Evolutionary conservation across 37 sponge, comb jelly and placozoan genomes (phyloP), one percentile per base, ranked within the genome.

Genomic region (Haliclona indistincta): DNA sequence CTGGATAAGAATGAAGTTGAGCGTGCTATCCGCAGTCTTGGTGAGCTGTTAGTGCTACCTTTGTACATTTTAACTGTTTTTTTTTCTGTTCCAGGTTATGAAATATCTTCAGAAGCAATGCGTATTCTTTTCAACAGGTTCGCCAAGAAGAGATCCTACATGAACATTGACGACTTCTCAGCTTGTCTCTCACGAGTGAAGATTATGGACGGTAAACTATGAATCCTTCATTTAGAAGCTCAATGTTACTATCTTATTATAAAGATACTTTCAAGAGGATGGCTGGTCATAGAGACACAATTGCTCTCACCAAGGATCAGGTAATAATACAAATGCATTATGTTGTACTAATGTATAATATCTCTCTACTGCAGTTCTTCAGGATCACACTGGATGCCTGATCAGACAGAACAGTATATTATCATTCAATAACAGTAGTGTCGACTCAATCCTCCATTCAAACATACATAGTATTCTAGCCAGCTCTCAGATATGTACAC

Each of bases 111-210:
- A 8, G 60, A 76, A 29, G 62, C 80, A 1, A 39, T 79, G 30
- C 19, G 0, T 7, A 56, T 66, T 17, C 68, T 81, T 4, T 90
- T 90, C 78, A 80, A 81, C 71, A 65, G 91, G 15, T 90, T 85
- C 85, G 81, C 91, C 34, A 70, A 42, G 52, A 70, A 73, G 73
- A 84, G 91, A 63, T 47, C 45, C 67, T 85, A 72, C 67, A 81
- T 90, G 86, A 70, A 77, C 25, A 51, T 90, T 41, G 91, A 90
- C 63, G 86, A 81, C 81, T 90, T 90, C 73, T 58, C 67, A 7
- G 67, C 86, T 42, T 90, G 91, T 41, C 74, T 85, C 29, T 80
- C 81, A 17, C 69, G 91, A 23, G 68, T 85, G 30, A 85, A 90
- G 58, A 82, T 88, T 23, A 83, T 88, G 89, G 41, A 66, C 47